phyloP scores from a whole-genome alignment of 2,797 vertebrate genomes.

The Gambelia wislizenii region DNA sequence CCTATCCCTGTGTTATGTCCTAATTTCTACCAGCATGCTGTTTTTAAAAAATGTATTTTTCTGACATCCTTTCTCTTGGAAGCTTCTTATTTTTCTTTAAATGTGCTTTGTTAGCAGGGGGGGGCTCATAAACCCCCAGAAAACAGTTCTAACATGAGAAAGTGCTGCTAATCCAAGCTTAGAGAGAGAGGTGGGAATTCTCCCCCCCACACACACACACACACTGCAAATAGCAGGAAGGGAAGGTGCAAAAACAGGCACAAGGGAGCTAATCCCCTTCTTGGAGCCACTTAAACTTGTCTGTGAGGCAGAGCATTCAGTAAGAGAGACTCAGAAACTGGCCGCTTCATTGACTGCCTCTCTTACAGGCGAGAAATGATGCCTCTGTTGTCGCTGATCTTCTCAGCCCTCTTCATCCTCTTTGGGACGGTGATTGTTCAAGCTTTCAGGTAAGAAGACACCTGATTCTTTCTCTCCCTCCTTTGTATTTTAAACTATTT shows the following conservation, averaged over 20 bases:
- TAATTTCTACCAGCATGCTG: not conserved
- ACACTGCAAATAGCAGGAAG: too few species aligned
- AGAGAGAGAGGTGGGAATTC: too few species aligned
- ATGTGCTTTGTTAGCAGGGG: too few species aligned
- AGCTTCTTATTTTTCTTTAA: too few species aligned
- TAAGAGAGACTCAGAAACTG: too few species aligned
- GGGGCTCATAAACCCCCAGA: too few species aligned
- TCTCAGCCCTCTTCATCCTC: conserved; percentile 96
- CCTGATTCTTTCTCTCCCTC: too few species aligned
- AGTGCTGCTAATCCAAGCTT: too few species aligned
- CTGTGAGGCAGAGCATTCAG: not conserved
- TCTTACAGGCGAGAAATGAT: conserved; percentile 95
- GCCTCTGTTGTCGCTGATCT: conserved; percentile 95
- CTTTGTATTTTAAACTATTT: not conserved
- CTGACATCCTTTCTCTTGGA: not conserved
- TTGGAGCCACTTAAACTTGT: accelerated
- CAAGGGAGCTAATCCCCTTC: not conserved
- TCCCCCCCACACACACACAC: too few species aligned
- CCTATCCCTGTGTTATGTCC: not conserved
- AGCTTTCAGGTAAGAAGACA: conserved; percentile 89
- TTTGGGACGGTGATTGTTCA: conserved; percentile 96
- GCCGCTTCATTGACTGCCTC: not conserved
- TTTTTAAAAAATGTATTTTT: too few species aligned
- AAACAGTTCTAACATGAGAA: too few species aligned
- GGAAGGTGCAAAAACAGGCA: too few species aligned